Conservation (phyloP, 2,888 invertebrate genomes). For the Eristalis arbustorum region DNA sequence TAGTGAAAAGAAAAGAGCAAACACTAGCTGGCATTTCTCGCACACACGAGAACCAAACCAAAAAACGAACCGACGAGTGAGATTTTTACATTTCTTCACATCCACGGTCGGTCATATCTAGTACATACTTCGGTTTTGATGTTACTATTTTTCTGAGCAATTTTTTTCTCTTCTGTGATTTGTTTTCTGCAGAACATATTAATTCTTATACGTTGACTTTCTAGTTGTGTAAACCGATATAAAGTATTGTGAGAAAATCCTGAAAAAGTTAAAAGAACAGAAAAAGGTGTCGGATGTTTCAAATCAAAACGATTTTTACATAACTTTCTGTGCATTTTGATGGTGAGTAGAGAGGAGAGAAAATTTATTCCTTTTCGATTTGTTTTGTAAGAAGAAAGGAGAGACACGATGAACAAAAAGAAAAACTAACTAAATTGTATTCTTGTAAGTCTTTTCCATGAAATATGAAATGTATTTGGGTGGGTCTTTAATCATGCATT, state of each 20-base stretch:
- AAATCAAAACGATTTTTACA: slow-evolving; percentile 48
- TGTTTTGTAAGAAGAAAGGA: not conserved
- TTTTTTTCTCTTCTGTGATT: slow-evolving; percentile 26
- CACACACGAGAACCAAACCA: not conserved
- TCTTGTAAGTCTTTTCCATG: not conserved
- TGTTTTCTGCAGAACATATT: slow-evolving; percentile 28
- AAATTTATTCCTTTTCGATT: not conserved
- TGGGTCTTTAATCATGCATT: not conserved
- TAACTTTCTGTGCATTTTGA: slow-evolving; percentile 44
- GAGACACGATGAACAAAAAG: not conserved
- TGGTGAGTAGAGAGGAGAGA: slow-evolving; percentile 55
- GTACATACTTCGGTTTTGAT: slow-evolving; percentile 52
- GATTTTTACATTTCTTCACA: slow-evolving; percentile 55
- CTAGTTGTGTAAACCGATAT: slow-evolving; percentile 18
- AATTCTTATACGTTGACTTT: slow-evolving; percentile 44
- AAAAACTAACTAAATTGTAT: not conserved
- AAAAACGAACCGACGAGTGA: slow-evolving; percentile 31
- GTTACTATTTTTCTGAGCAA: slow-evolving; percentile 29
- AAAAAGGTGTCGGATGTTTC: slow-evolving; percentile 16
- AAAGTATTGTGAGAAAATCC: slow-evolving; percentile 25
- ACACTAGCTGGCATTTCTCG: slow-evolving; percentile 9
- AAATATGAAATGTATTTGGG: not conserved
- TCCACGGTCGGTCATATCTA: slow-evolving; percentile 47
- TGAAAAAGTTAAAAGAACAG: not conserved
- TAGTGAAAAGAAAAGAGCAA: slow-evolving; percentile 13